Base-by-base conservation (phyloP, 2,797 vertebrate species). In the Danionella dracula region DNA sequence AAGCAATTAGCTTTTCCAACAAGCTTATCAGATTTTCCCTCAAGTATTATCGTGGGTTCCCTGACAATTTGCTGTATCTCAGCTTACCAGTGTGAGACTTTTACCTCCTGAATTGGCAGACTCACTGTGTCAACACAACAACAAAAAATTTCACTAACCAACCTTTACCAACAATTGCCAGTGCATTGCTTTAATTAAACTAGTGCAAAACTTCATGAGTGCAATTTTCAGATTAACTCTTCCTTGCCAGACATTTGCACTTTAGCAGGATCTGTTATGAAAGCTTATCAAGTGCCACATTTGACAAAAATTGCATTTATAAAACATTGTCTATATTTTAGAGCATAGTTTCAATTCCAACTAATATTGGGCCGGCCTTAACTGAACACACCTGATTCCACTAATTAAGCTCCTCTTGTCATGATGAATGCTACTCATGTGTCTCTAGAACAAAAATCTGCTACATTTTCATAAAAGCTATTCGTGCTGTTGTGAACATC, bases 21-120 rank as follows among this genome's bases (percentile, higher is more conserved):
- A 46, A 46, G 20, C 10, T 45, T 23, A 66, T 66, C 61, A 54
- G 49, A 64, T 66, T 31, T 63, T 56, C 42, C 23, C 35, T 45
- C 55, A 68, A 50, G 21, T 31, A 60, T 71, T 62, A 71, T 32
- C 42, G 54, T 55, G 10, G 55, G 61, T 60, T 27, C 37, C 41
- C 20, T 17, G 4, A 23, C 23, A 42, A 42, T 53, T 44, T 21
- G 42, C 42, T 27, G 19, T 62, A 59, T 48, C 8, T 29, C 42
- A n/a, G 29, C 57, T 59, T 56, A 11, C 34, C 50, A 34, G 29
- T 13, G 37, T 68, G 61, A 68, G 50, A 46, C 41, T 69, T 37
- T 49, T 42, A 13, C 19, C 23, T 27, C 50, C 23, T 46, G 20
- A 68, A 44, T 54, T 59, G 17, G 70, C 27, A 54, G 29, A 19